A percentile compares a stretch with the other conserved stretches of the same genome.
Conservation (phyloP, 2,797 vertebrate genomes). For the Fistularia tabacaria region DNA sequence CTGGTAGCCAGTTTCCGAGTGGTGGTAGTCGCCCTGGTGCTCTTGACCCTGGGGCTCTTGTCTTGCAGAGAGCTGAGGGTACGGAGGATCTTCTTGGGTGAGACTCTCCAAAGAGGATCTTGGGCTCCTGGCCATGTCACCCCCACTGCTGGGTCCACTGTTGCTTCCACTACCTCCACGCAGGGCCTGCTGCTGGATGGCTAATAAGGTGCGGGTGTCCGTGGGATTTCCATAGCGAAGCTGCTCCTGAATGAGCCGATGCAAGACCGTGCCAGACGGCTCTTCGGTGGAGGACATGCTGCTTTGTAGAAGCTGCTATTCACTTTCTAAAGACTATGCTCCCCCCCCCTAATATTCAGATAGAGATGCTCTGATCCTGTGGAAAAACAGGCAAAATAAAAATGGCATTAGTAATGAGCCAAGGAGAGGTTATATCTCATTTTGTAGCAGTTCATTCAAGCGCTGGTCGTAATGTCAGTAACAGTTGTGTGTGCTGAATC, state of each 20-base stretch:
- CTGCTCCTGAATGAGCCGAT: constrained; percentile 98
- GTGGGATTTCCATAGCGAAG: constrained; percentile 95
- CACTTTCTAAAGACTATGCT: constrained; percentile 27
- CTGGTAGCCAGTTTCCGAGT: constrained; percentile 83
- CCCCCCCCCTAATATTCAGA: constrained; percentile 21
- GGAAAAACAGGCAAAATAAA: not conserved
- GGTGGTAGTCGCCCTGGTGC: constrained; percentile 86
- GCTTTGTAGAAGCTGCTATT: constrained; percentile 22
- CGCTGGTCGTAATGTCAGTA: no score
- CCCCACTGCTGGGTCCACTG: constrained; percentile 78
- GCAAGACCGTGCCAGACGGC: constrained; percentile 92
- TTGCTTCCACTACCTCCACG: constrained; percentile 74
- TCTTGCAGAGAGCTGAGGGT: constrained; percentile 88
- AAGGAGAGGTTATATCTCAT: no score
- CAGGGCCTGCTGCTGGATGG: constrained; percentile 89
- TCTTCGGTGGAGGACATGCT: constrained; percentile 93
- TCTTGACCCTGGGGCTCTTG: constrained; percentile 99
- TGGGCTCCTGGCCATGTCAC: constrained; percentile 75
- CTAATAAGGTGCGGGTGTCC: constrained; percentile 91
- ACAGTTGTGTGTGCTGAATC: no score
- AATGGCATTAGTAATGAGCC: no score
- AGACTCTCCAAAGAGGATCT: constrained; percentile 89
- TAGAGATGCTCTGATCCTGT: constrained; percentile 46
- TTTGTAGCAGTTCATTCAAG: no score
- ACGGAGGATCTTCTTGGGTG: constrained; percentile 83